These are phyloP conservation scores for Alethe diademata DNA, from an alignment of 2,113 vertebrate species.

Conservation along the genomic window DNA sequence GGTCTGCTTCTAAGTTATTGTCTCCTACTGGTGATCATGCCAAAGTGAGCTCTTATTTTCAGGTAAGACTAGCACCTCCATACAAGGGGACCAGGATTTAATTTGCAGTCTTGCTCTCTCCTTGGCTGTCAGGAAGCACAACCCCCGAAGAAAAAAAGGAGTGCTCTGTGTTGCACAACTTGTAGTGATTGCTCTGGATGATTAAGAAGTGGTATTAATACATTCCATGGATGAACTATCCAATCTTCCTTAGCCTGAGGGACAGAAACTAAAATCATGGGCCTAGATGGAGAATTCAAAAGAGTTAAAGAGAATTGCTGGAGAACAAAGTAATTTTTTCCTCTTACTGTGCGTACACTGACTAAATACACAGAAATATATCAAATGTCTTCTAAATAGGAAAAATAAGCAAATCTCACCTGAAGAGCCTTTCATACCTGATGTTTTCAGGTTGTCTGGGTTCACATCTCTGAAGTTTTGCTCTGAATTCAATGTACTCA, in stretches of 20 bases:
- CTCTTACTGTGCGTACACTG: not conserved
- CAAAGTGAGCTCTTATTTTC: not conserved
- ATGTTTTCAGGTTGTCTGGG: not conserved
- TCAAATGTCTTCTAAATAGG: not conserved
- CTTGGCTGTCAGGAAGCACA: not conserved
- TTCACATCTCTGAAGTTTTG: not conserved
- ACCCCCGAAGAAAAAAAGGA: slow-evolving; percentile 42
- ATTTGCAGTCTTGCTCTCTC: not conserved
- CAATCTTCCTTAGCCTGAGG: slow-evolving; percentile 59
- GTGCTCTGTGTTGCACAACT: slow-evolving; percentile 47
- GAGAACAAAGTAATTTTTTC: not conserved
- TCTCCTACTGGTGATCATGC: not conserved
- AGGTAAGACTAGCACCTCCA: not conserved
- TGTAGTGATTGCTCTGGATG: slow-evolving; percentile 18
- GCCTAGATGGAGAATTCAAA: not conserved
- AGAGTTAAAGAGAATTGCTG: not conserved
- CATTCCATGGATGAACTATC: slow-evolving; percentile 37
- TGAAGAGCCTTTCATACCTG: not conserved
- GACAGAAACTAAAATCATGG: slow-evolving; percentile 48
- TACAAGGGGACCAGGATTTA: not conserved
- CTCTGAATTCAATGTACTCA: not conserved
- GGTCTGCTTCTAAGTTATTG: not conserved
- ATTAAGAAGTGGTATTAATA: slow-evolving; percentile 55
- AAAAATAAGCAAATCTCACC: not conserved
- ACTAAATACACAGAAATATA: not conserved